Base-by-base conservation (phyloP, 2,888 invertebrate species). In the Lasioglossum morio region DNA sequence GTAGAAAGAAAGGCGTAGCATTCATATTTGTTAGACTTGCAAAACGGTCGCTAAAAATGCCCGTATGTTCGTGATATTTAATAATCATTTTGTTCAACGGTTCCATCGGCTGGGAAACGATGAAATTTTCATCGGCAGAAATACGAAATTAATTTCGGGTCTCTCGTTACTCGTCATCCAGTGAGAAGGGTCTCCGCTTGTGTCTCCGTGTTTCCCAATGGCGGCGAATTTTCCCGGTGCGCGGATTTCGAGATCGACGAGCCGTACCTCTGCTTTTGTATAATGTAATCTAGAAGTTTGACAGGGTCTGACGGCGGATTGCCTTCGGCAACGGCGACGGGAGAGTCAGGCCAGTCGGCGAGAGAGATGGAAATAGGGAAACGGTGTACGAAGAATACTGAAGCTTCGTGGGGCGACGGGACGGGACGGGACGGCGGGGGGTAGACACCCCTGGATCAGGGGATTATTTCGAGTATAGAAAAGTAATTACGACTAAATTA, bases 261-360 rank as follows among this genome's bases (percentile, higher is more conserved):
- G 87, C 89, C 89, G 92, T 92, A 92, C 92, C 93, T 91, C 87
- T 88, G 91, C 92, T 93, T 93, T 93, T 93, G 92, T 93, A 93
- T 94, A 93, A 94, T 93, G 92, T 93, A 94, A 94, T 93, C 93
- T 92, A 89, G 87, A 94, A 94, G 93, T 94, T 94, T 94, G 94
- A 93, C 93, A 90, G 92, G 91, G 79, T 86, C 90, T 88, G 87
- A 88, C 88, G 89, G 82, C 78, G 86, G 86, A 84, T 88, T 85
- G 84, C 79, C 88, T 72, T 82, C 84, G 43, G 66, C 43, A 30
- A 23, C 77, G 74, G 14, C 34, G 80, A 69, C 43, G 75, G 37
- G 82, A 57, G 79, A 53, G 53, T 10, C 5, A 48, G 69, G 48
- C 53, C 70, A 7, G 43, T 14, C 40, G 27, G 16, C 53, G 53